phyloP scores from a whole-genome alignment of 2,797 vertebrate species.

The Takifugu ocellatus region DNA sequence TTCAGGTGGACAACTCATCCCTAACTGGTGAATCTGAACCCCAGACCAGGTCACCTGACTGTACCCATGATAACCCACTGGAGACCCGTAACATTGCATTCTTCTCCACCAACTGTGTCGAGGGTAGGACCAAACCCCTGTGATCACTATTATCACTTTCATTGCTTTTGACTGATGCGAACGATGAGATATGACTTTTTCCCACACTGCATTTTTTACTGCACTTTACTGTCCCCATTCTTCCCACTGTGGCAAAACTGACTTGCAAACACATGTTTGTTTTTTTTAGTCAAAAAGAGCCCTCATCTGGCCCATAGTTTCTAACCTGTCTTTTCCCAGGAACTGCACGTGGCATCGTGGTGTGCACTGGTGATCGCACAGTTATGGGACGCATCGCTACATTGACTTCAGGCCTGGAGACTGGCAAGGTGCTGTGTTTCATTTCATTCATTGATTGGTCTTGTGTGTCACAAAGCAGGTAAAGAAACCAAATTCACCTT shows the following conservation, averaged over 20 bases:
- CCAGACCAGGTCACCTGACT: slow-evolving; percentile 90
- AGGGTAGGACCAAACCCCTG: slow-evolving; percentile 69
- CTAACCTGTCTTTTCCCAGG: slow-evolving; percentile 59
- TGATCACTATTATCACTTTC: background rate
- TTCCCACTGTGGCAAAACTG: too few relatives aligned
- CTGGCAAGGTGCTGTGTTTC: slow-evolving; percentile 76
- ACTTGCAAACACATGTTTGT: too few relatives aligned
- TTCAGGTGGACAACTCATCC: slow-evolving; percentile 91
- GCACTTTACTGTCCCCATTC: too few relatives aligned
- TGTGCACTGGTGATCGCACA: slow-evolving; percentile 87
- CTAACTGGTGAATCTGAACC: slow-evolving; percentile 91
- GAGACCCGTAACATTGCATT: slow-evolving; percentile 92
- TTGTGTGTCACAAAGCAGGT: too few relatives aligned
- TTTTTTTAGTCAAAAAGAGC: background rate
- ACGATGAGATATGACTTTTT: background rate
- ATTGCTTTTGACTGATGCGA: background rate
- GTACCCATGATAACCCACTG: slow-evolving; percentile 90
- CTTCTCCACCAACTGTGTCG: slow-evolving; percentile 93
- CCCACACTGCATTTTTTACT: background rate
- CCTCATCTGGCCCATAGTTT: slow-evolving; percentile 33
- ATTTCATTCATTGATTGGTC: background rate
- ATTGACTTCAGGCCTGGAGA: slow-evolving; percentile 87
- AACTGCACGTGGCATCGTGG: slow-evolving; percentile 87
- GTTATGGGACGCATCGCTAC: slow-evolving; percentile 94
- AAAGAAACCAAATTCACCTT: too few relatives aligned